A percentile compares a stretch with the other conserved stretches of the same genome.
Conservation (phyloP, 2,888 invertebrate genomes). For the Coelinius sp. region DNA sequence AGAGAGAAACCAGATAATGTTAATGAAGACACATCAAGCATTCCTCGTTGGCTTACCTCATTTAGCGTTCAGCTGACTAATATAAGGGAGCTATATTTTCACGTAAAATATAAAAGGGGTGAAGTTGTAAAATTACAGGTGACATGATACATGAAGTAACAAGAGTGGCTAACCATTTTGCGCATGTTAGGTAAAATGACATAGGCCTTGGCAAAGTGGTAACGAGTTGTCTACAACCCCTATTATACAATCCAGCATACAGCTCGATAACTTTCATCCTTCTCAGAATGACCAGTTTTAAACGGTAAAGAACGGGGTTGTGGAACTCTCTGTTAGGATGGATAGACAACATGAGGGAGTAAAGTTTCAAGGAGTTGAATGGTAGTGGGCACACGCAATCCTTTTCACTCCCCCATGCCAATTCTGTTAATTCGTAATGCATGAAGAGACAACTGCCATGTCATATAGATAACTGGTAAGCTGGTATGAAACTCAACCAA, state of each 20-base stretch:
- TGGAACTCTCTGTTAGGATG: background rate
- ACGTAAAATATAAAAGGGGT: background rate
- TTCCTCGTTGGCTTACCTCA: background rate
- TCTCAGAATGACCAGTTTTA: constrained; percentile 20
- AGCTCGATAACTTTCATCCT: constrained; percentile 20
- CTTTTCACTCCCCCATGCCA: constrained; percentile 35
- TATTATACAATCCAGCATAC: background rate
- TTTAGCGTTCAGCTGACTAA: no score
- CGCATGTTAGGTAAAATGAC: background rate
- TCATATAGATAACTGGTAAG: background rate
- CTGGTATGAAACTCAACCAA: background rate
- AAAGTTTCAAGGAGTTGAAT: constrained; percentile 19
- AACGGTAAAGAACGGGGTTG: background rate
- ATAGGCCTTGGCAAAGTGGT: background rate
- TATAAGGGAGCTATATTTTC: background rate
- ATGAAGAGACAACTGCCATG: constrained; percentile 26
- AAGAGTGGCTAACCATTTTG: constrained; percentile 15
- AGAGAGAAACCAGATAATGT: background rate
- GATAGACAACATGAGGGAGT: background rate
- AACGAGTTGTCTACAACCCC: constrained; percentile 14
- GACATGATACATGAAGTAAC: constrained; percentile 24
- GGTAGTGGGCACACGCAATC: constrained; percentile 24
- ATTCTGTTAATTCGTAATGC: constrained; percentile 54
- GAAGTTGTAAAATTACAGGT: constrained; percentile 7
- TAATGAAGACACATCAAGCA: background rate